Evolutionary conservation across 1,140 invertebrate genomes (phyloP).

Genomic region (Hylaeus anthracinus): DNA sequence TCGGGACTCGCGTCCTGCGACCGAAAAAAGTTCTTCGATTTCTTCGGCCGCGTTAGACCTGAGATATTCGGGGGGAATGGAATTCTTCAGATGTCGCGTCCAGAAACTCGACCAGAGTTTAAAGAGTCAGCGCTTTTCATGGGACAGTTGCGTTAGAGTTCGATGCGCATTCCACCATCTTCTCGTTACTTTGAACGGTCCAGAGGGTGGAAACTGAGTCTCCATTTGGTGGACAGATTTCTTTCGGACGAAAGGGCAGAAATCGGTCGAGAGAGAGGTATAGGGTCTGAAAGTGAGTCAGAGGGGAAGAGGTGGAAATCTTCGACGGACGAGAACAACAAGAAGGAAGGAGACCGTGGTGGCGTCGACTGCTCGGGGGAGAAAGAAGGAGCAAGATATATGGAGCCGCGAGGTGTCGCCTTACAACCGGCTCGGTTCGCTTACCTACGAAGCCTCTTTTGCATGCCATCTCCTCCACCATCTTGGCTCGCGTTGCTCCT

Average conservation of each 20-base stretch:
- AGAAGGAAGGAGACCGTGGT: conserved; percentile 51
- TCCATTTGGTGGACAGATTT: not conserved
- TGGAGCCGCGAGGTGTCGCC: conserved; percentile 78
- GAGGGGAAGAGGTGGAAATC: conserved; percentile 40
- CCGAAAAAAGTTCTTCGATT: too few relatives aligned
- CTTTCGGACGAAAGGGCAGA: not conserved
- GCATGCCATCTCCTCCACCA: conserved; percentile 81
- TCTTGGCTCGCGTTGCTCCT: conserved; percentile 72
- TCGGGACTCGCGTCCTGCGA: too few relatives aligned
- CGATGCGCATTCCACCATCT: too few relatives aligned
- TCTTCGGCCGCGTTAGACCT: not conserved
- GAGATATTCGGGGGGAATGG: not conserved
- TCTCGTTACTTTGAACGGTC: too few relatives aligned
- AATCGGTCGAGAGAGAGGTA: conserved; percentile 8
- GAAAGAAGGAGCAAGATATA: conserved; percentile 70
- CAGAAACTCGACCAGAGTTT: too few relatives aligned
- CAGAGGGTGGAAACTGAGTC: too few relatives aligned
- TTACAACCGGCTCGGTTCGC: conserved; percentile 81
- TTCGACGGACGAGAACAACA: conserved; percentile 39
- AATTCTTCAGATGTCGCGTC: too few relatives aligned
- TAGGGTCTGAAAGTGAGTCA: conserved; percentile 24
- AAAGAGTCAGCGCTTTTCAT: too few relatives aligned
- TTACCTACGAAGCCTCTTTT: conserved; percentile 79
- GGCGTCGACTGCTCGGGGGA: conserved; percentile 40
- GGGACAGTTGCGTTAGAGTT: too few relatives aligned